Percentiles rank a stretch among this genome's conserved stretches.
These are phyloP conservation scores for Acropternis orthonyx DNA, from an alignment of 2,797 vertebrate genomes.

Conservation along the genomic window DNA sequence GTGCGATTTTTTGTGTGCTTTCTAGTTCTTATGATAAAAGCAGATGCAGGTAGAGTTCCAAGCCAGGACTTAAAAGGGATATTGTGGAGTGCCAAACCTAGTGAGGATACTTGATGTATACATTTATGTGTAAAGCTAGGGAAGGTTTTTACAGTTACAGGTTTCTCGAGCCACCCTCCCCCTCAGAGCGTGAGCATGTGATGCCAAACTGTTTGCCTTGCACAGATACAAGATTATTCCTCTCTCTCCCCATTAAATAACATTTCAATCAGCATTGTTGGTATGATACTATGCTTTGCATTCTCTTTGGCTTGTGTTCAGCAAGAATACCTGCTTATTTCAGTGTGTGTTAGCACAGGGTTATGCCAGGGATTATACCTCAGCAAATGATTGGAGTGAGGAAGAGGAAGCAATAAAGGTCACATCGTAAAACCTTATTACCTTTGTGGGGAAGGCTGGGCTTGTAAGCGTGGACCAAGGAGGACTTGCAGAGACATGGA, in stretches of 20 bases:
- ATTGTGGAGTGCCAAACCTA: neutral
- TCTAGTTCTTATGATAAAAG: neutral
- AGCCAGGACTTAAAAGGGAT: neutral
- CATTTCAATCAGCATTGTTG: neutral
- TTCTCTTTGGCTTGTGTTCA: neutral
- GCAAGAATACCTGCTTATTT: neutral
- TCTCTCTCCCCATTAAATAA: neutral
- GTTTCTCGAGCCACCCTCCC: neutral
- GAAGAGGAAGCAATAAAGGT: neutral
- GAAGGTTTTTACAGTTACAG: neutral
- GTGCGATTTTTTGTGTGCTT: neutral
- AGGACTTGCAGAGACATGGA: neutral
- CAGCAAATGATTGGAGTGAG: rapidly evolving
- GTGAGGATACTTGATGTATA: neutral
- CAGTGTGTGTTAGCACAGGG: neutral
- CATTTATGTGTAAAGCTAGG: neutral
- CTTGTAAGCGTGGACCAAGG: neutral
- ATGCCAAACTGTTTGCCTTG: neutral
- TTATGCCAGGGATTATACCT: no score
- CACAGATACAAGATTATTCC: neutral
- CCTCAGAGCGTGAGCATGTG: neutral
- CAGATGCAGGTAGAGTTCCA: neutral
- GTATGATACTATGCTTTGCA: neutral
- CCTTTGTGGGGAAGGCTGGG: neutral
- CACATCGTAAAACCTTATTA: neutral